Percentiles rank a stretch among this genome's conserved stretches.
Evolutionary conservation across 2,797 vertebrate genomes (phyloP).

Genomic region (Triplophysa yarkandensis): DNA sequence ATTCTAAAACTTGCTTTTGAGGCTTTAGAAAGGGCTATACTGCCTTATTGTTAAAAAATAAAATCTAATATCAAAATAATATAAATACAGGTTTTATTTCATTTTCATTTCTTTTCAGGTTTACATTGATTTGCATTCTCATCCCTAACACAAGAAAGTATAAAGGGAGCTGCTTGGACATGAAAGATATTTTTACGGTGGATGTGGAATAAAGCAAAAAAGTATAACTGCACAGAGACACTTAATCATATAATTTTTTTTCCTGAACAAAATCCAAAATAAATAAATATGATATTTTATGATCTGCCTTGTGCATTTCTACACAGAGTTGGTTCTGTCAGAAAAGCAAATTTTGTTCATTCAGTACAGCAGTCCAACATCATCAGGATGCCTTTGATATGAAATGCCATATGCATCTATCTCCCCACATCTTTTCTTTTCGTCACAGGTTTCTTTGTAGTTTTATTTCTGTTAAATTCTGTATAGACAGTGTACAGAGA

Average conservation of each 20-base stretch:
- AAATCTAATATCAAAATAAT: neutral
- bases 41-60: neutral
- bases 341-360: neutral
- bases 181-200: conserved; percentile 33
- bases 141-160: conserved; percentile 37
- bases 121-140: conserved; percentile 41
- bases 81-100: neutral
- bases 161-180: conserved; percentile 64
- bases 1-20: no score
- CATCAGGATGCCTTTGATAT: conserved; percentile 4
- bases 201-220: conserved; percentile 30
- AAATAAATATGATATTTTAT: neutral
- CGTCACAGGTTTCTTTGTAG: conserved; percentile 64
- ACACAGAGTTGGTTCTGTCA: neutral
- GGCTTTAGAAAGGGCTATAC: no score
- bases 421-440: neutral
- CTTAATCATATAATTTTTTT: conserved; percentile 7
- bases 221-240: conserved; percentile 38
- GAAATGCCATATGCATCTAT: conserved; percentile 5
- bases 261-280: conserved; percentile 14
- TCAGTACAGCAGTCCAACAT: neutral
- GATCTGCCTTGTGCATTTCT: conserved; percentile 5
- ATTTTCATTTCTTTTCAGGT: conserved; percentile 62
- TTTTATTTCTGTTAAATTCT: conserved; percentile 56
- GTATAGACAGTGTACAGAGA: conserved; percentile 22